Evolutionary conservation across 2,888 invertebrate genomes (phyloP).

Genomic region (Cephalotes varians): DNA sequence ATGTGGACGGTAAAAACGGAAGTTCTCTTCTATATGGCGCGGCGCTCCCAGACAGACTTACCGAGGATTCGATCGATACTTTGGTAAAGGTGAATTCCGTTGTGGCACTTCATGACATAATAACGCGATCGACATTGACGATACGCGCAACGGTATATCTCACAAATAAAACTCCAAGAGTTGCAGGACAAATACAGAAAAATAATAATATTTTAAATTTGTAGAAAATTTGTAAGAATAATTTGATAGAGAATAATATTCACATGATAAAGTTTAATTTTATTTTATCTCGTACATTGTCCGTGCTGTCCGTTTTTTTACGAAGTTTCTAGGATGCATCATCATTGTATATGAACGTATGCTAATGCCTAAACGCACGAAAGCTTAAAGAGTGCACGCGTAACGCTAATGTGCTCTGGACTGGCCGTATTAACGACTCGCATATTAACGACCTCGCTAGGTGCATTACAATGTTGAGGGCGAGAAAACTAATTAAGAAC

Average conservation of each 20-base stretch:
- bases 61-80: slow-evolving; percentile 26
- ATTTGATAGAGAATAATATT: too few relatives aligned
- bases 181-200: background rate
- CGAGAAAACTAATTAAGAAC: slow-evolving; percentile 75
- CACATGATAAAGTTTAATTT: too few relatives aligned
- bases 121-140: background rate
- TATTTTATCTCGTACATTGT: background rate
- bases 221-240: too few relatives aligned
- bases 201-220: background rate
- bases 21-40: slow-evolving; percentile 4
- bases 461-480: slow-evolving; percentile 69
- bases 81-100: slow-evolving; percentile 29
- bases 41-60: background rate
- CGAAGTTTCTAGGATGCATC: slow-evolving; percentile 20
- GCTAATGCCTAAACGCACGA: slow-evolving; percentile 51
- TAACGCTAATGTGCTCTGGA: slow-evolving; percentile 59
- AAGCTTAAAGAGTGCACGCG: slow-evolving; percentile 52
- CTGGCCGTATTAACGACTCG: slow-evolving; percentile 64
- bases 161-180: background rate
- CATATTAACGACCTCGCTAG: slow-evolving; percentile 74
- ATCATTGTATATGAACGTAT: slow-evolving; percentile 38
- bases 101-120: slow-evolving; percentile 38
- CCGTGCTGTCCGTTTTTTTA: background rate
- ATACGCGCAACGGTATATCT: background rate
- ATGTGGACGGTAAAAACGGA: slow-evolving; percentile 36